Base-by-base conservation (phyloP, 2,113 vertebrate genomes). In the Oreamnos americanus region DNA sequence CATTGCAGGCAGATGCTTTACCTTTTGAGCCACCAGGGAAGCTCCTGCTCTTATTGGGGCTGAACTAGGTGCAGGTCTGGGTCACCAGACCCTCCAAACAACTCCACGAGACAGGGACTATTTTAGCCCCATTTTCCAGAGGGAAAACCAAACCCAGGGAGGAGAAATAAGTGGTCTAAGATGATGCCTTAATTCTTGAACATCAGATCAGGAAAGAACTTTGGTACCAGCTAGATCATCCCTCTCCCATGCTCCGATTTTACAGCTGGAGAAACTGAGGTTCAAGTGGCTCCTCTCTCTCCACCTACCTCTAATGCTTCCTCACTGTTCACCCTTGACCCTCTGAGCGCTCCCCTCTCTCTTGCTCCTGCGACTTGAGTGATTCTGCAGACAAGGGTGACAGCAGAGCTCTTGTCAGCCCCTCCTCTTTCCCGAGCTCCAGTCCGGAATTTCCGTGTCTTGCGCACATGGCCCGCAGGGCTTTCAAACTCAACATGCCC, bases 361-460 rank as follows among this genome's bases (percentile, higher is more conserved):
- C 23, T 74, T 6, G 11, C 47, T 57, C 55, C 53, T 74, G 49
- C 0, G 13, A 28, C 7, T 17, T 64, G 11, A 81, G n/a, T 2
- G 1, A 2, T 33, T 47, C 33, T 26, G n/a, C 5, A 11, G 62
- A 58, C 2, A 0, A 10, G 0, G 57, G 60, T 11, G 28, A 25
- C 2, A 2, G 10, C 15, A 33, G 11, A 12, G 13, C 7, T 5
- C 36, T 39, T 12, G 2, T 36, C 2, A 15, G 71, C 78, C 8
- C 12, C 33, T 58, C 47, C 33, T 39, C 21, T 33, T 87, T 45
- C 47, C 83, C 36, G n/a, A 45, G n/a, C 43, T 5, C 79, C 17
- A 3, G n/a, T 2, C 16, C 17, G 17, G 53, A 53, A 51, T 83
- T 58, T 78, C 47, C 47, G 19, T 0, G 14, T 58, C 51, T 26